Percentiles rank a stretch among this genome's conserved stretches.
phyloP scores from a whole-genome alignment of 2,888 invertebrate genomes.

The Nebria brevicollis region DNA sequence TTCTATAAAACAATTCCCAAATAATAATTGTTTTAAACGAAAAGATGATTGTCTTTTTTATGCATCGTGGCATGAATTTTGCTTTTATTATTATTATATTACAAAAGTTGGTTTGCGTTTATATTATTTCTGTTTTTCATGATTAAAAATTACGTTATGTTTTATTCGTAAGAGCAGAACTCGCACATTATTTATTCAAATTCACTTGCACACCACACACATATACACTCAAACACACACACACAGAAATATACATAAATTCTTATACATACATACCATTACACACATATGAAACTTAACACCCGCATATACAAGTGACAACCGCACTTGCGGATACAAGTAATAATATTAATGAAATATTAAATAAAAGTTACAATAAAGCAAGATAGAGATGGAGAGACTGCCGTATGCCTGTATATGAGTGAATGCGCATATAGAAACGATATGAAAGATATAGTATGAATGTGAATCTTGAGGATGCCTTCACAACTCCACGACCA shows the following conservation, averaged over 20 bases:
- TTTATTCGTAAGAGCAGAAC: slow-evolving; percentile 58
- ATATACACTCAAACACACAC: neutral
- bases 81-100: slow-evolving; percentile 50
- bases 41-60: slow-evolving; percentile 52
- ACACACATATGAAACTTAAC: neutral
- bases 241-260: neutral
- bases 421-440: slow-evolving; percentile 10
- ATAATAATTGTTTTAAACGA: slow-evolving; percentile 49
- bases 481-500: slow-evolving; percentile 1
- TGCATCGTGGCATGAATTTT: slow-evolving; percentile 63
- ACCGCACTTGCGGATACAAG: slow-evolving; percentile 32
- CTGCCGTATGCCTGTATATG: slow-evolving; percentile 6
- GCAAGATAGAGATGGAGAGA: slow-evolving; percentile 29
- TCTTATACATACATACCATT: neutral
- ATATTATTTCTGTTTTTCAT: neutral
- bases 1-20: slow-evolving; percentile 50
- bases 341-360: slow-evolving; percentile 23
- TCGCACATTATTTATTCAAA: slow-evolving; percentile 49
- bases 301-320: slow-evolving; percentile 5
- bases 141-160: slow-evolving; percentile 53
- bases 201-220: slow-evolving; percentile 51
- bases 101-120: slow-evolving; percentile 54
- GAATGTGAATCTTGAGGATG: slow-evolving; percentile 16
- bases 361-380: slow-evolving; percentile 11
- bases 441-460: slow-evolving; percentile 20